Conservation (phyloP, 2,888 invertebrate species). For the Charanyca ferruginea region DNA sequence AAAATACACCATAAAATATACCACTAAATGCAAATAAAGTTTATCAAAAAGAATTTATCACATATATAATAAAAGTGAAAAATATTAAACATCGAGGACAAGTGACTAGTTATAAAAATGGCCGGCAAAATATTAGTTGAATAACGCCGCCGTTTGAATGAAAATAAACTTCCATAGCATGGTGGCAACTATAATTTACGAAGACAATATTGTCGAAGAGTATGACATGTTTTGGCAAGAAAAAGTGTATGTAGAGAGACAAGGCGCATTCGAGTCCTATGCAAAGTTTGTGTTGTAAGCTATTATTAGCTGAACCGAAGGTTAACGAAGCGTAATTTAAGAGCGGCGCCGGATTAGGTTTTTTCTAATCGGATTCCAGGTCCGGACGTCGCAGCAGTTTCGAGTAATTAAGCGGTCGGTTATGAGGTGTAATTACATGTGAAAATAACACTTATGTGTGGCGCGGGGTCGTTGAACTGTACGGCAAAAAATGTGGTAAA, state of each 20-base stretch:
- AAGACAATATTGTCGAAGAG: slow-evolving; percentile 65
- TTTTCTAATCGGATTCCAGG: slow-evolving; percentile 77
- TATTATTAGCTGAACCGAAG: slow-evolving; percentile 76
- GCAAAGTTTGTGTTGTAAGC: slow-evolving; percentile 65
- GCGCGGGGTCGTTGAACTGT: slow-evolving; percentile 79
- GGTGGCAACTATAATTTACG: slow-evolving; percentile 59
- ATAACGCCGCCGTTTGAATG: slow-evolving; percentile 51
- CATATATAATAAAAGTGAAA: slow-evolving; percentile 66
- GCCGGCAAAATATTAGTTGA: slow-evolving; percentile 61
- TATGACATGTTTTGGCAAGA: slow-evolving; percentile 85
- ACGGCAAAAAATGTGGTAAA: slow-evolving; percentile 76
- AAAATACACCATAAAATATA: slow-evolving; percentile 62
- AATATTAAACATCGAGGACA: slow-evolving; percentile 65
- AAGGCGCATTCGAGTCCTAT: slow-evolving; percentile 69
- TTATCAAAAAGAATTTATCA: slow-evolving; percentile 70
- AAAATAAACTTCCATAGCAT: slow-evolving; percentile 45
- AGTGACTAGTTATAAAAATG: slow-evolving; percentile 79
- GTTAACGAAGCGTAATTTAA: slow-evolving; percentile 82
- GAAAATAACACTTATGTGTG: slow-evolving; percentile 81
- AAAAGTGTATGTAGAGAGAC: slow-evolving; percentile 80
- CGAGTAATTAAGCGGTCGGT: slow-evolving; percentile 87
- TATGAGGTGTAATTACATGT: slow-evolving; percentile 86
- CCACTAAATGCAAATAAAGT: slow-evolving; percentile 71
- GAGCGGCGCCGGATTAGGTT: slow-evolving; percentile 81
- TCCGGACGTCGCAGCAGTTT: slow-evolving; percentile 81